These are phyloP conservation scores for Brachypalpus laphriformis DNA, from an alignment of 2,888 invertebrate species.

Conservation along the genomic window DNA sequence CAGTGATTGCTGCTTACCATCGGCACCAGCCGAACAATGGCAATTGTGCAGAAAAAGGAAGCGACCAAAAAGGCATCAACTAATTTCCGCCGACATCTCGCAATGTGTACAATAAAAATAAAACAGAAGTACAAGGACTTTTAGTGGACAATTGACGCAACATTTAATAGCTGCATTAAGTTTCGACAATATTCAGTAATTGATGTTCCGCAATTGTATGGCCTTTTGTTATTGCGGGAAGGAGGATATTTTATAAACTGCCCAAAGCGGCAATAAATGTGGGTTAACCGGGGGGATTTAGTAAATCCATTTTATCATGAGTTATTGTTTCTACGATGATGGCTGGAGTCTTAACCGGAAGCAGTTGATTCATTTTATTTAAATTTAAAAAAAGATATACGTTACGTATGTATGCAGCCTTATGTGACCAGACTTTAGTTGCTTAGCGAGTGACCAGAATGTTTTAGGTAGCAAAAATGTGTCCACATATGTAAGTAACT, in stretches of 20 bases:
- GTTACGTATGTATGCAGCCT: too few relatives aligned
- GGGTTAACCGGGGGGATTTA: not conserved
- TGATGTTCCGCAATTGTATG: not conserved
- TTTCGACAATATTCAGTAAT: not conserved
- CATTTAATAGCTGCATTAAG: not conserved
- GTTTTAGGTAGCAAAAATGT: too few relatives aligned
- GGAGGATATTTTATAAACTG: not conserved
- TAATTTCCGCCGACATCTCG: conserved; percentile 20
- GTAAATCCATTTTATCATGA: not conserved
- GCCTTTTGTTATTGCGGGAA: not conserved
- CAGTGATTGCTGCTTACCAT: not conserved
- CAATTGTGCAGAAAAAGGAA: conserved; percentile 5
- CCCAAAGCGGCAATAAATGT: not conserved
- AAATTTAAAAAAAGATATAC: too few relatives aligned
- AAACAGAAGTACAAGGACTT: not conserved
- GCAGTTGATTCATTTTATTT: not conserved
- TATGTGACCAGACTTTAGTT: too few relatives aligned
- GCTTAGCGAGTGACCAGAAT: too few relatives aligned
- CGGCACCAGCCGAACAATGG: not conserved
- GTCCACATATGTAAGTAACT: too few relatives aligned
- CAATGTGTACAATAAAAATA: not conserved
- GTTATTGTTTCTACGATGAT: not conserved
- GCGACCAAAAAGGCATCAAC: conserved; percentile 19
- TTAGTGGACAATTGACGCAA: conserved; percentile 19
- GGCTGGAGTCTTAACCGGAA: not conserved